Conservation (phyloP, 2,113 vertebrate genomes). For the Tamias sibiricus region DNA sequence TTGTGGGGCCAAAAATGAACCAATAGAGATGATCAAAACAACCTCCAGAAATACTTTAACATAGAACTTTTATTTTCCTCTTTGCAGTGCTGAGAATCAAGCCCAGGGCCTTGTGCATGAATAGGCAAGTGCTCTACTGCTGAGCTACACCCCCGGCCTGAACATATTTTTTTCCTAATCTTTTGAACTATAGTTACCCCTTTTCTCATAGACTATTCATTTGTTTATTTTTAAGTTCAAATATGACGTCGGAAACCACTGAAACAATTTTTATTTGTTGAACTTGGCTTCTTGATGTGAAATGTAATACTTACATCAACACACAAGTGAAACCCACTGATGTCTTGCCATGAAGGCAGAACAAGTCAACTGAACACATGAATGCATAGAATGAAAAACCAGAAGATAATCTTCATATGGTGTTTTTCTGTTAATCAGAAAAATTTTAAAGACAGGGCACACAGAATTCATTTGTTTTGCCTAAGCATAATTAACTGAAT, state of each 20-base stretch:
- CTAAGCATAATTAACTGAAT: not conserved
- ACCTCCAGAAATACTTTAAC: not conserved
- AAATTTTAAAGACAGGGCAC: not conserved
- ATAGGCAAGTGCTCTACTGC: not conserved
- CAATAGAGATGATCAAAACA: not conserved
- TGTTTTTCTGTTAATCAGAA: conserved; percentile 39
- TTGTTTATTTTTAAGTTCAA: conserved; percentile 59
- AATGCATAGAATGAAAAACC: not conserved
- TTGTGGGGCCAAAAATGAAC: not conserved
- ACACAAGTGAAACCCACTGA: not conserved
- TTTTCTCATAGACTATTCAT: conserved; percentile 25
- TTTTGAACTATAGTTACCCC: conserved; percentile 49
- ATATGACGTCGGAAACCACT: conserved; percentile 27
- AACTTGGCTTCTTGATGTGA: conserved; percentile 62
- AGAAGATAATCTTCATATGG: conserved; percentile 10
- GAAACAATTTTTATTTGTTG: conserved; percentile 67
- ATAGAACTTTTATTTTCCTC: not conserved
- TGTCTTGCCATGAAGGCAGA: not conserved
- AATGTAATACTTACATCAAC: conserved; percentile 55
- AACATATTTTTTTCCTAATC: conserved; percentile 20
- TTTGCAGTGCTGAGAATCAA: not conserved
- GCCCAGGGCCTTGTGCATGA: not conserved
- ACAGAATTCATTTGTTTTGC: conserved; percentile 27
- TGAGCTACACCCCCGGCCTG: not conserved
- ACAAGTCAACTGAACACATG: conserved; percentile 32